phyloP scores from a whole-genome alignment of 2,888 invertebrate genomes.

The Drepanosiphum platanoidis region DNA sequence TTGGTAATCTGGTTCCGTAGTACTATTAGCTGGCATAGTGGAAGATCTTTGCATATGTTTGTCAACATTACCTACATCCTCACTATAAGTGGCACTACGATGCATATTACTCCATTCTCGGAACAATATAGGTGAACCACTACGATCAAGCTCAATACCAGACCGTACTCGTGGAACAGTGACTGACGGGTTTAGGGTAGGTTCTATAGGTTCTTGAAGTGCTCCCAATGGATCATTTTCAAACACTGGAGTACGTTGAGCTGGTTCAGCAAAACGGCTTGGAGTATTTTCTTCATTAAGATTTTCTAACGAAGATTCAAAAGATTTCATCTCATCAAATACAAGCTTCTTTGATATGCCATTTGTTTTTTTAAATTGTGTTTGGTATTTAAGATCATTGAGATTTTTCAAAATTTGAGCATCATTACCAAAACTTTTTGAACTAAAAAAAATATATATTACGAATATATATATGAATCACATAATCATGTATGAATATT shows the following conservation, averaged over 20 bases:
- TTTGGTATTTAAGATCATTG: conserved; percentile 63
- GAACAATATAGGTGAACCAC: conserved; percentile 74
- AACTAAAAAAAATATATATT: conserved; percentile 66
- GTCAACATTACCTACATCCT: conserved; percentile 53
- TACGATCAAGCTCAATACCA: conserved; percentile 65
- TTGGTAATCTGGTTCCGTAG: conserved; percentile 63
- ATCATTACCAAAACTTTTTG: conserved; percentile 83
- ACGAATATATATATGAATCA: background rate
- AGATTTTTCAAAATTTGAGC: conserved; percentile 79
- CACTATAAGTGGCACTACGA: conserved; percentile 63
- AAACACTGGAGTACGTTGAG: conserved; percentile 78
- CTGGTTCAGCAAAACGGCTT: conserved; percentile 38
- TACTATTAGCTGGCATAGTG: conserved; percentile 74
- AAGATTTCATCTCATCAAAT: conserved; percentile 44
- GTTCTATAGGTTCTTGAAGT: conserved; percentile 67
- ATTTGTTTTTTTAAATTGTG: conserved; percentile 48
- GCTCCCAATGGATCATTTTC: conserved; percentile 93
- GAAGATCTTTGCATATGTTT: conserved; percentile 64
- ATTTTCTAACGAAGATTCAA: conserved; percentile 58
- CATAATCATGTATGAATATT: background rate
- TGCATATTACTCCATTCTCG: conserved; percentile 65
- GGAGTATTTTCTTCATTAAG: conserved; percentile 52
- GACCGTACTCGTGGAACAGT: conserved; percentile 63
- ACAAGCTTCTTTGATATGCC: conserved; percentile 56
- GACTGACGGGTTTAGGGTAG: conserved; percentile 41